Evolutionary conservation across 2,797 vertebrate genomes (phyloP).

Genomic region (Galago senegalensis): DNA sequence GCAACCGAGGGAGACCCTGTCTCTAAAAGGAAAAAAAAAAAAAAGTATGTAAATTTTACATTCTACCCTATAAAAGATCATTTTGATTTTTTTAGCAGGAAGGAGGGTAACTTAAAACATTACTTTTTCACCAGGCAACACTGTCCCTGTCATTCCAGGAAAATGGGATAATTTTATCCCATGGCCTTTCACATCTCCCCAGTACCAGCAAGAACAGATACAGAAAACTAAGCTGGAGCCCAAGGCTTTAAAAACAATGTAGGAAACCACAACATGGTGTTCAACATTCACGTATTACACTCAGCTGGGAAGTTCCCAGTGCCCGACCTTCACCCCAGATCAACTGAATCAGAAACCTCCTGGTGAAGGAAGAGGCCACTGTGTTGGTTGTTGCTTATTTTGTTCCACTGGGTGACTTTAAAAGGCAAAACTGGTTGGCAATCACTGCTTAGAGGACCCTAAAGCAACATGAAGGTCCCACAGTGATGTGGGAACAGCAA

Average conservation of each 20-base stretch:
- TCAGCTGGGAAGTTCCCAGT: neutral
- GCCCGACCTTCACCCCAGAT: neutral
- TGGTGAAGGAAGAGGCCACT: neutral
- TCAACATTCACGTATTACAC: neutral
- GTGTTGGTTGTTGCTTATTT: neutral
- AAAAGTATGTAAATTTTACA: neutral
- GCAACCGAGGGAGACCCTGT: neutral
- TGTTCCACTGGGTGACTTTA: neutral
- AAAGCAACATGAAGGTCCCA: neutral
- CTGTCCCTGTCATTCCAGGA: neutral
- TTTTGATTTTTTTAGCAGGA: neutral
- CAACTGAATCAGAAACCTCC: neutral
- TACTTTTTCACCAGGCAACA: constrained; percentile 36
- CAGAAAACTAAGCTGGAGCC: neutral
- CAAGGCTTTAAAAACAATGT: neutral
- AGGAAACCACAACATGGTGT: neutral
- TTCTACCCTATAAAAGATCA: neutral
- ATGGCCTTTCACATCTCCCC: neutral
- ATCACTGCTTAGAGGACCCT: neutral
- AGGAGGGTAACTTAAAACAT: neutral
- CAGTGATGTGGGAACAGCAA: neutral
- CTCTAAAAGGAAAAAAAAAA: neutral
- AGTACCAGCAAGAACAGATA: neutral
- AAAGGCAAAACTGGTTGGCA: neutral
- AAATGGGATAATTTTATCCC: neutral